Base-by-base conservation (phyloP, 1,140 invertebrate species). In the Caerostris darwini region DNA sequence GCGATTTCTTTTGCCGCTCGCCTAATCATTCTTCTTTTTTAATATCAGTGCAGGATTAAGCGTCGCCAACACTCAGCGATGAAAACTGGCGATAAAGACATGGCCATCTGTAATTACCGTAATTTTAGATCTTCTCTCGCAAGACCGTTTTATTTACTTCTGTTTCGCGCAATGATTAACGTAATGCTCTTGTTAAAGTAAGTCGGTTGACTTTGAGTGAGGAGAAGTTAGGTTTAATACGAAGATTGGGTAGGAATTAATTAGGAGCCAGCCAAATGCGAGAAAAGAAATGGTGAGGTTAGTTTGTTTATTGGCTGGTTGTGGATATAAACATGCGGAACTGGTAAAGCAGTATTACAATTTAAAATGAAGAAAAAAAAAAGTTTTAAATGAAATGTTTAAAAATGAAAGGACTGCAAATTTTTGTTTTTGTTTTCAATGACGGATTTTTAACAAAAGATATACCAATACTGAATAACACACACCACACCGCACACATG, bases 21-120 rank as follows among this genome's bases (percentile, higher is more conserved):
- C 34, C 19, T 34, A 7, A 77, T 77, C 71, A 77, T 77, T 77
- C 50, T 88, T 88, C 61, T 88, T 88, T 85, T 34, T 88, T 88
- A n/a, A 64, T 67, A 67, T 53, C 86, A 50, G 12, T 34, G 58
- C 8, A 88, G 58, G 86, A 88, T 88, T 61, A 88, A 67, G 59
- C 56, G 83, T 59, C 83, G 12, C 83, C 56, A n/a, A n/a, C 83
- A 85, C 56, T 85, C n/a, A 85, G n/a, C 56, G 83, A 85, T 85
- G 83, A n/a, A 58, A 85, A 7, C 54, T 7, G 58, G 54, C 19
- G 83, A 85, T 85, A 85, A 85, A 85, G 34, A 58, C 54, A 77
- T 85, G n/a, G 83, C 54, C 17, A 8, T 58, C 56, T 34, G 83
- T 85, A 85, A 85, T 85, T 58, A 85, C 56, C 83, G 83, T 85